Base-by-base conservation (phyloP, 2,888 invertebrate genomes). In the Chloroclystis v-ata region DNA sequence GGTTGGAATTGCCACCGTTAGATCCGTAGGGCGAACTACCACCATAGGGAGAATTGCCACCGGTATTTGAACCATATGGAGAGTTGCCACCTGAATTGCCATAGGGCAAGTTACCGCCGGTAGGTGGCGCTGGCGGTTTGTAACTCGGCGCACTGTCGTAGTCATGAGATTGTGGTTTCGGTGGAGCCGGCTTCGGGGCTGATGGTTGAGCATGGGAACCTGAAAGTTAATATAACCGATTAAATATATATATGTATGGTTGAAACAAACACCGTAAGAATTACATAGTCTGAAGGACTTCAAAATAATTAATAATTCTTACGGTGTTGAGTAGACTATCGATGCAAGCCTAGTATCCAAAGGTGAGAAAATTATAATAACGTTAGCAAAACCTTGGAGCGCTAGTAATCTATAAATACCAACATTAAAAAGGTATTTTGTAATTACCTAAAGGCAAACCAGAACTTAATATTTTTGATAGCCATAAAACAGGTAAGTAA, bases 41-140 rank as follows among this genome's bases (percentile, higher is more conserved):
- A 5, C 63, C 63, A 7, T 58, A 63, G 1, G 57, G 58, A 2
- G 61, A 44, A 28, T 42, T 52, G 4, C 60, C 33, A 16, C 33
- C 33, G 14, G n/a, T 1, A 33, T 35, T 35, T n/a, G 10, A 57
- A 3, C 59, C 32, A 33, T 33, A 33, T 9, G 32, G 16, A 6
- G 32, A 32, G 9, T 42, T 52, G 4, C 60, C 33, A 16, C 33
- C 33, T n/a, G n/a, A 1, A 33, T 33, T 33, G n/a, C 59, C 32
- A 33, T 33, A 33, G n/a, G 32, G 16, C 6, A 14, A 32, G 35
- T 37, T 49, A 6, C 60, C 60, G 9, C 60, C 65, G 12, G 61
- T 28, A 1, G 86, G 85, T 0, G 86, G 81, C 0, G 81, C 76
- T 0, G 87, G 88, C n/a, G 87, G 79, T 6, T 83, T 77, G 62